These are phyloP conservation scores for Triops cancriformis DNA, from an alignment of 1,140 invertebrate species.

Conservation along the genomic window DNA sequence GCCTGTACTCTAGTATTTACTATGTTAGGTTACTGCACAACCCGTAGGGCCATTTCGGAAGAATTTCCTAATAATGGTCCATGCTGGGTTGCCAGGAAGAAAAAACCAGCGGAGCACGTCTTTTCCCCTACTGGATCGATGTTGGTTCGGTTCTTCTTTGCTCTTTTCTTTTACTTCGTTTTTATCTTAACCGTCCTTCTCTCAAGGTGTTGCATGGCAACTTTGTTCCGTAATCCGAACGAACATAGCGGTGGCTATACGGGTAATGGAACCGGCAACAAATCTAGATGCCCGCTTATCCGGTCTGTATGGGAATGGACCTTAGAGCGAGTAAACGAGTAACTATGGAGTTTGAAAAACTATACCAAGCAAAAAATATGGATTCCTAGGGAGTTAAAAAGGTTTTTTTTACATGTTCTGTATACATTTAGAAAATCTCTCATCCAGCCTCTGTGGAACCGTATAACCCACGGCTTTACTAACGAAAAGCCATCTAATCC, in stretches of 20 bases:
- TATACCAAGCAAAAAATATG: too few relatives aligned
- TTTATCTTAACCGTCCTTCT: not conserved
- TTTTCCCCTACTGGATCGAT: not conserved
- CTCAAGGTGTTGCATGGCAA: not conserved
- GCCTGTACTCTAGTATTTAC: not conserved
- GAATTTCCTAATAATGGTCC: not conserved
- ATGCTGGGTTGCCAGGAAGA: not conserved
- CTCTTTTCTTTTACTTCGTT: not conserved
- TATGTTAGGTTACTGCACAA: not conserved
- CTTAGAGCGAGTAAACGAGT: too few relatives aligned
- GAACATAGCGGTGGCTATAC: not conserved
- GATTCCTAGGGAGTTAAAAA: too few relatives aligned
- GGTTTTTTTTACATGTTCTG: too few relatives aligned
- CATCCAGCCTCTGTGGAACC: too few relatives aligned
- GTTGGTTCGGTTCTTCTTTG: not conserved
- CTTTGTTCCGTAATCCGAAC: not conserved
- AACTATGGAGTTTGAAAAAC: too few relatives aligned
- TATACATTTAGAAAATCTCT: too few relatives aligned
- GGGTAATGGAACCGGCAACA: not conserved
- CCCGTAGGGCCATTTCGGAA: not conserved
- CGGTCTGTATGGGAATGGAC: too few relatives aligned
- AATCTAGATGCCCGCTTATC: too few relatives aligned
- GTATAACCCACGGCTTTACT: too few relatives aligned
- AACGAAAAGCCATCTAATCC: too few relatives aligned
- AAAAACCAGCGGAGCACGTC: not conserved